Evolutionary conservation across 2,888 invertebrate genomes (phyloP).

Genomic region (Scaptodrosophila latifasciaeformis): DNA sequence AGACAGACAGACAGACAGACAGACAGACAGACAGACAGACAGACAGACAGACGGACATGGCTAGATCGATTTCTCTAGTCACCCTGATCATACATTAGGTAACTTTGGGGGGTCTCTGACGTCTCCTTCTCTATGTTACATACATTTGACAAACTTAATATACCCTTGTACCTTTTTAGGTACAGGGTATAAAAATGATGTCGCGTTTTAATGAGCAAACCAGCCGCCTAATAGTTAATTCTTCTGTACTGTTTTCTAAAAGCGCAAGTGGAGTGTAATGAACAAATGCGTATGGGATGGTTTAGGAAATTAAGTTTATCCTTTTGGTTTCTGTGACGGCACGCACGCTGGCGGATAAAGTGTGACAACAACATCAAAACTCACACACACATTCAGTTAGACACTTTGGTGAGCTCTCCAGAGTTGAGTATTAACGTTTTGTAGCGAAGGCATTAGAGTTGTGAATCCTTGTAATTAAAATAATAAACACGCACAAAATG

Average conservation of each 20-base stretch:
- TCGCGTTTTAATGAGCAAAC: conserved; percentile 56
- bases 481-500: conserved; percentile 68
- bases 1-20: too few relatives aligned
- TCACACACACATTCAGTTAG: background rate
- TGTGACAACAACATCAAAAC: background rate
- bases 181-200: conserved; percentile 47
- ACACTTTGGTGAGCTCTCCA: too few relatives aligned
- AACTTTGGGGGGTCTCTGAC: too few relatives aligned
- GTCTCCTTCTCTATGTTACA: too few relatives aligned
- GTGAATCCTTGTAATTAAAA: conserved; percentile 56
- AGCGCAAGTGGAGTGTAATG: conserved; percentile 8
- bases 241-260: too few relatives aligned
- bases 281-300: background rate
- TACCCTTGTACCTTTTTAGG: too few relatives aligned
- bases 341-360: conserved; percentile 15
- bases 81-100: too few relatives aligned
- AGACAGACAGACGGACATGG: too few relatives aligned
- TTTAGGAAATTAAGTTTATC: too few relatives aligned
- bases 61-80: too few relatives aligned
- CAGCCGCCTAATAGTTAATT: conserved; percentile 57
- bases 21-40: conserved; percentile 27
- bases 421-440: background rate
- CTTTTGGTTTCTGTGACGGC: conserved; percentile 28
- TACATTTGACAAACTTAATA: too few relatives aligned
- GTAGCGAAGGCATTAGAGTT: conserved; percentile 51